Evolutionary conservation across 2,113 vertebrate species (phyloP).

Genomic region (Rhinolophus ferrumequinum): DNA sequence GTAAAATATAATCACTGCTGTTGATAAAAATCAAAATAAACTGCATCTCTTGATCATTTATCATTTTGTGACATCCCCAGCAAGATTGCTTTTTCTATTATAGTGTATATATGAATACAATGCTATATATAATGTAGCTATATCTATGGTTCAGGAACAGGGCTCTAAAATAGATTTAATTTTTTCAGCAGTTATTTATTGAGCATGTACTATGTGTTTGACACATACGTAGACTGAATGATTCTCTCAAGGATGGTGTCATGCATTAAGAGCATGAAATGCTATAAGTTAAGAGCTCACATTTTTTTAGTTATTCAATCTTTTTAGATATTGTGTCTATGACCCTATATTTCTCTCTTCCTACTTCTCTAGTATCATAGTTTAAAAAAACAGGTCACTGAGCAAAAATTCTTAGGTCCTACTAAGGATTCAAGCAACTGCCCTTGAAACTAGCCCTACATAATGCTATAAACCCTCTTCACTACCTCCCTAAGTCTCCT

Average conservation of each 20-base stretch:
- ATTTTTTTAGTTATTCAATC: neutral
- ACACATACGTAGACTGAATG: neutral
- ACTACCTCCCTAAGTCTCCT: neutral
- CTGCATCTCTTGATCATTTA: slow-evolving; percentile 71
- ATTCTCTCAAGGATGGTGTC: neutral
- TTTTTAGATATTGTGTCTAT: neutral
- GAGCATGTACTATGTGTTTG: neutral
- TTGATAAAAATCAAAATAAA: slow-evolving; percentile 80
- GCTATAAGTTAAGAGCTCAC: neutral
- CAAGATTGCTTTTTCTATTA: slow-evolving; percentile 17
- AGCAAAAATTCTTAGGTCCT: neutral
- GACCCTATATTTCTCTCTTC: neutral
- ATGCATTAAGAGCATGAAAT: neutral
- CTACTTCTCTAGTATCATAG: neutral
- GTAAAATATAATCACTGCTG: slow-evolving; percentile 70
- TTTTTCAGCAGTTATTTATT: neutral
- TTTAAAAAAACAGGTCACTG: neutral
- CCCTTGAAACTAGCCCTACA: neutral
- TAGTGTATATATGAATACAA: neutral
- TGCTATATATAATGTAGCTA: neutral
- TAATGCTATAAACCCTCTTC: neutral
- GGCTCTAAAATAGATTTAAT: neutral
- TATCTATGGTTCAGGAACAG: neutral
- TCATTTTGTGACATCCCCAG: slow-evolving; percentile 18
- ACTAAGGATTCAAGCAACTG: neutral